Conservation (phyloP, 2,888 invertebrate species). For the Hipparchia sbordonii region DNA sequence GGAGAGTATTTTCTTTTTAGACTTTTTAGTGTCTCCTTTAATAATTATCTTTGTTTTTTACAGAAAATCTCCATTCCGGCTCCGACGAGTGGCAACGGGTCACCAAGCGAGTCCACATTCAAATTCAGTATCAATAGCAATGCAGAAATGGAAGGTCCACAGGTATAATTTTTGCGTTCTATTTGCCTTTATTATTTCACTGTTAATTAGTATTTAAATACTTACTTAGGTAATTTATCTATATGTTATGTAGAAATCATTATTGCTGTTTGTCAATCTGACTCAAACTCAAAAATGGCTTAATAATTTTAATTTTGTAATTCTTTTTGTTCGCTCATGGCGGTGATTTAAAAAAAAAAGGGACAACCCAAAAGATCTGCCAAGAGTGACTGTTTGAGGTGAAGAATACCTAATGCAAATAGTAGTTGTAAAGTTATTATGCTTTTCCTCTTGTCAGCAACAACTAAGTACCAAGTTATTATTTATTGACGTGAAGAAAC, state of each 20-base stretch:
- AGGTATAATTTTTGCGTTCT: slow-evolving; percentile 64
- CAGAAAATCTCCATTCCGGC: slow-evolving; percentile 91
- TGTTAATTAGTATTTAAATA: not conserved
- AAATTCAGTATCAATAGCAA: slow-evolving; percentile 91
- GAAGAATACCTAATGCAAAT: not conserved
- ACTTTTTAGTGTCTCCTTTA: not conserved
- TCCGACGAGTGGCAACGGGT: slow-evolving; percentile 81
- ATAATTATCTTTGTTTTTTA: slow-evolving; percentile 52
- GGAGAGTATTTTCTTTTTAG: not conserved
- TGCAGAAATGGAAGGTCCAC: slow-evolving; percentile 91
- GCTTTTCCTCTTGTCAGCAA: not conserved
- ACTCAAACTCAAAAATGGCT: too few relatives aligned
- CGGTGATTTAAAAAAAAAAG: too few relatives aligned
- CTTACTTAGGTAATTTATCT: too few relatives aligned
- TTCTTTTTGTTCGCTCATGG: too few relatives aligned
- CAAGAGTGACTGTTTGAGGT: too few relatives aligned
- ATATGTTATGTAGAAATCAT: too few relatives aligned
- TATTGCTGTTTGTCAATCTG: too few relatives aligned
- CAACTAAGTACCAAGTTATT: slow-evolving; percentile 1
- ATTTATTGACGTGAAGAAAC: slow-evolving; percentile 15
- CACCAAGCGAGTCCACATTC: slow-evolving; percentile 83
- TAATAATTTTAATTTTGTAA: too few relatives aligned
- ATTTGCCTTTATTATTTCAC: not conserved
- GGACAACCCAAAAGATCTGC: too few relatives aligned
- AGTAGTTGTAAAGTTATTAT: not conserved